Evolutionary conservation across 2,113 vertebrate species (phyloP).

Genomic region (Indri indri): DNA sequence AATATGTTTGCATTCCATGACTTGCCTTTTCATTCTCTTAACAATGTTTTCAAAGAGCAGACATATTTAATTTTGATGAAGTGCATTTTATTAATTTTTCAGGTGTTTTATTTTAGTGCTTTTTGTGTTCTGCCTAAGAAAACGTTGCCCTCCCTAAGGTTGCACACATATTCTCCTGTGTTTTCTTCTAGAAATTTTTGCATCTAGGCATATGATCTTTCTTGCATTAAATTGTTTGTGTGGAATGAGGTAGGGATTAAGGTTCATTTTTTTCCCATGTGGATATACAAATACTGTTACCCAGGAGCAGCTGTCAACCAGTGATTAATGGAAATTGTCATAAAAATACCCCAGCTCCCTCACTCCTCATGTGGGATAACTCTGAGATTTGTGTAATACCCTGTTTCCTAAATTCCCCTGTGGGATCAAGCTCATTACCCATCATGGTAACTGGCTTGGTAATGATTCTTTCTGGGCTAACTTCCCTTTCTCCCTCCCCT

Average conservation of each 20-base stretch:
- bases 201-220: background rate
- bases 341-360: background rate
- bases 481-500: background rate
- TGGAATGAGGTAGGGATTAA: background rate
- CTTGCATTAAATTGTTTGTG: slow-evolving; percentile 19
- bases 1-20: background rate
- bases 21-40: slow-evolving; percentile 30
- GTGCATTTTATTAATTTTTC: background rate
- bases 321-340: background rate
- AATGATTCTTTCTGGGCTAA: background rate
- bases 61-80: slow-evolving; percentile 5
- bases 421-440: background rate
- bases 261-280: background rate
- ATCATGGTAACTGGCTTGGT: background rate
- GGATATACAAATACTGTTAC: background rate
- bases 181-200: slow-evolving; percentile 40
- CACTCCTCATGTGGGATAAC: background rate
- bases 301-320: background rate
- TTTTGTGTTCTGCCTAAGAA: background rate
- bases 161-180: background rate
- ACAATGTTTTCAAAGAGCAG: slow-evolving; percentile 7
- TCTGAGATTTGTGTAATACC: background rate
- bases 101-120: background rate
- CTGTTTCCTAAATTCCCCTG: background rate
- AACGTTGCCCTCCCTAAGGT: background rate